Evolutionary conservation across 2,797 vertebrate species (phyloP).

Genomic region (Ataeniobius toweri): DNA sequence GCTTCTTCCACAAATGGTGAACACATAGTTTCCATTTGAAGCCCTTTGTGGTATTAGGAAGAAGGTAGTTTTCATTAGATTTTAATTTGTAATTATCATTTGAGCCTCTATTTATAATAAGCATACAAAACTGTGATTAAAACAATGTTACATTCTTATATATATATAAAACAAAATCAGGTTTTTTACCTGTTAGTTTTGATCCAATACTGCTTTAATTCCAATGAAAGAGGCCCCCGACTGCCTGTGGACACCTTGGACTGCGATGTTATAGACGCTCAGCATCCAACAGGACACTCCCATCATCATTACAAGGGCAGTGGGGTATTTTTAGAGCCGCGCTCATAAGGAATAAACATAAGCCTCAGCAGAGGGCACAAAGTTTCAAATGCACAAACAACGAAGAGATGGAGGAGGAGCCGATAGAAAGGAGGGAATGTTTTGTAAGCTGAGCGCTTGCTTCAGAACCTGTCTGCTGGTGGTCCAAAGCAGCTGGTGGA

Average conservation of each 20-base stretch:
- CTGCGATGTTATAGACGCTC: conserved; percentile 62
- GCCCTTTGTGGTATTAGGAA: neutral
- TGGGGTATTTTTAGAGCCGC: conserved; percentile 74
- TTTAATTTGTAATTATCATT: neutral
- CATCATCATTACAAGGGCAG: conserved; percentile 70
- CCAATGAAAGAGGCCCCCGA: conserved; percentile 10
- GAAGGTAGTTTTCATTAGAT: neutral
- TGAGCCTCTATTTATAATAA: neutral
- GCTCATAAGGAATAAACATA: conserved; percentile 59
- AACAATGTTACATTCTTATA: neutral
- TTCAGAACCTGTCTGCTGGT: conserved; percentile 2
- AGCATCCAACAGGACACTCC: conserved; percentile 78
- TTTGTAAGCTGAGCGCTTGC: conserved; percentile 12
- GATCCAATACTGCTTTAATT: conserved; percentile 32
- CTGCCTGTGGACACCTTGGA: conserved; percentile 57
- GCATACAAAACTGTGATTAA: neutral
- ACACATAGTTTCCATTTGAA: conserved; percentile 42
- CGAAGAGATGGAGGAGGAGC: conserved; percentile 4
- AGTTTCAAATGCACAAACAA: conserved; percentile 14
- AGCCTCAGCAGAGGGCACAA: conserved; percentile 20
- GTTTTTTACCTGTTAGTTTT: conserved; percentile 8
- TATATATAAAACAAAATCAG: too few species aligned
- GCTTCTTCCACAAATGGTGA: conserved; percentile 26
- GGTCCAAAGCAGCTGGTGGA: neutral
- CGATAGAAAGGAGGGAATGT: conserved; percentile 4